These are phyloP conservation scores for Pentalonia nigronervosa DNA, from an alignment of 1,140 invertebrate genomes.

Conservation along the genomic window DNA sequence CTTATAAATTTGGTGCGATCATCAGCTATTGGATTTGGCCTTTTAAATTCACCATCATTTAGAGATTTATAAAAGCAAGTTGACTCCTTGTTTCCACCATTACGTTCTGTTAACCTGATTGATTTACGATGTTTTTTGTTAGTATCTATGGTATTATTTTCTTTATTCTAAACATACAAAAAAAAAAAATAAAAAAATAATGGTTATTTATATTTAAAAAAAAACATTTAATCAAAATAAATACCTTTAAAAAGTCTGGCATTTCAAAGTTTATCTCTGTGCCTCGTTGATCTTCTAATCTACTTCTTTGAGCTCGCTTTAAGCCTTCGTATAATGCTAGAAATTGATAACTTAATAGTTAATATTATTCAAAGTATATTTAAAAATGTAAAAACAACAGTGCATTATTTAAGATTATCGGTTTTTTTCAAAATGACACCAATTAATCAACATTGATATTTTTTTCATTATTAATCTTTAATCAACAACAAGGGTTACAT, in stretches of 20 bases:
- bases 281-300: slow-evolving; percentile 82
- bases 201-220: not conserved
- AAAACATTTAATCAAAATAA: slow-evolving; percentile 23
- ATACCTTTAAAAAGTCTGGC: slow-evolving; percentile 78
- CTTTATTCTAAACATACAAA: slow-evolving; percentile 43
- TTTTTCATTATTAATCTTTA: too few relatives aligned
- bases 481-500: too few relatives aligned
- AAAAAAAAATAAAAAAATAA: too few relatives aligned
- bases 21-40: slow-evolving; percentile 39
- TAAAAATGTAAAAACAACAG: not conserved
- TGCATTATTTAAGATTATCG: not conserved
- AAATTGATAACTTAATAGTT: not conserved
- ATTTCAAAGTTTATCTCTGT: slow-evolving; percentile 83
- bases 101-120: slow-evolving; percentile 30
- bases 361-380: not conserved
- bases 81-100: not conserved
- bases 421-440: not conserved
- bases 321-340: slow-evolving; percentile 77
- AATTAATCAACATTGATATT: not conserved
- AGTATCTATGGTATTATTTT: slow-evolving; percentile 11
- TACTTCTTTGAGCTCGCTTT: slow-evolving; percentile 76
- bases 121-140: slow-evolving; percentile 48
- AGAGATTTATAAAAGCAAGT: slow-evolving; percentile 33
- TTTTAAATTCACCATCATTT: slow-evolving; percentile 47
- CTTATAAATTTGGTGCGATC: not conserved